Evolutionary conservation across 2,113 vertebrate genomes (phyloP).

Genomic region (Gallinago undulata): DNA sequence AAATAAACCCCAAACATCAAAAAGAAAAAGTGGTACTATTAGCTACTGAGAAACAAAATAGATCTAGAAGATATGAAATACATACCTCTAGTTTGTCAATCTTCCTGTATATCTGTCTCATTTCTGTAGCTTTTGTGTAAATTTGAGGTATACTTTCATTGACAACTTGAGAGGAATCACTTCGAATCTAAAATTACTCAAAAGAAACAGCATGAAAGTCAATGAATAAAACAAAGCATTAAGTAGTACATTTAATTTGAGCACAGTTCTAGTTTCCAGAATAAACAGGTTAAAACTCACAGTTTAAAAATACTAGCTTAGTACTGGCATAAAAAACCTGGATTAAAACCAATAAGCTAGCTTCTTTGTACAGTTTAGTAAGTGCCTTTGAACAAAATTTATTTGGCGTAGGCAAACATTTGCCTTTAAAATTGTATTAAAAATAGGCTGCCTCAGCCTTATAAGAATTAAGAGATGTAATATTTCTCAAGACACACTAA

Average conservation of each 20-base stretch:
- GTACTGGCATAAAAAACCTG: not conserved
- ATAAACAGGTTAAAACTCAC: not conserved
- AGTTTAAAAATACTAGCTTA: not conserved
- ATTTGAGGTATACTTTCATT: conserved; percentile 93
- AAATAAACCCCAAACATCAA: not conserved
- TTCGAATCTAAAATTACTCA: conserved; percentile 79
- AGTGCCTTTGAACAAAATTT: not conserved
- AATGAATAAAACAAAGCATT: not conserved
- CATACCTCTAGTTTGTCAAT: conserved; percentile 92
- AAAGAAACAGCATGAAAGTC: not conserved
- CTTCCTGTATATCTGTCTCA: conserved; percentile 88
- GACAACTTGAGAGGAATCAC: conserved; percentile 89
- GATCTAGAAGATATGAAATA: not conserved
- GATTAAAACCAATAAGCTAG: not conserved
- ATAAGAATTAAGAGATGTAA: not conserved
- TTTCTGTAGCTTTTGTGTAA: conserved; percentile 86
- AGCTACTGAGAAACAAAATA: accelerated
- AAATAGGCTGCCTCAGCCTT: not conserved
- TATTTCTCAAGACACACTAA: not conserved
- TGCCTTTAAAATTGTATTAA: not conserved
- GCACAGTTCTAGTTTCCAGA: too few relatives aligned
- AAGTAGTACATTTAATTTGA: too few relatives aligned
- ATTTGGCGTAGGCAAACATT: not conserved
- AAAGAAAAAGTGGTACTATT: not conserved
- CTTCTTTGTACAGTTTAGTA: not conserved